These are phyloP conservation scores for Eristalis pertinax DNA, from an alignment of 2,888 invertebrate genomes.

Conservation along the genomic window DNA sequence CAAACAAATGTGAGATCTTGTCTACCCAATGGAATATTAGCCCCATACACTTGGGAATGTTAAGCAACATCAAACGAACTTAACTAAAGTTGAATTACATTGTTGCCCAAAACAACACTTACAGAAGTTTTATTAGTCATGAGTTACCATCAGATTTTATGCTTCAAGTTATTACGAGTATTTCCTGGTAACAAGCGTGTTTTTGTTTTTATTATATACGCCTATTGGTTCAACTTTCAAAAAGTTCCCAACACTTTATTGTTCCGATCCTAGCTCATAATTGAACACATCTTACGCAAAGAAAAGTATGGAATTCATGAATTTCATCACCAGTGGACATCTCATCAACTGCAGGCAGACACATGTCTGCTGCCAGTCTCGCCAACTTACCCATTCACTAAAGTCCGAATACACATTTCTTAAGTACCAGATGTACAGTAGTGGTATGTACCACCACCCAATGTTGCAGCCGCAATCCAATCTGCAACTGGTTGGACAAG, in stretches of 20 bases:
- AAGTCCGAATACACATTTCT: neutral
- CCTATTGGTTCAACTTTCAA: neutral
- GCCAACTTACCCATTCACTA: constrained; percentile 24
- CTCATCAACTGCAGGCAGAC: constrained; percentile 16
- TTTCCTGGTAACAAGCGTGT: neutral
- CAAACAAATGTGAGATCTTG: too few relatives aligned
- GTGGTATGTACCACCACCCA: constrained; percentile 1
- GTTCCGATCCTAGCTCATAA: neutral
- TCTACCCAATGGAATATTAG: too few relatives aligned
- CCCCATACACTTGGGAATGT: too few relatives aligned
- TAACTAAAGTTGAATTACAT: neutral
- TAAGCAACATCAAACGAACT: too few relatives aligned
- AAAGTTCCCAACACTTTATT: neutral
- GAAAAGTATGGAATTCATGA: constrained; percentile 15
- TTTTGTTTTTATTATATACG: neutral
- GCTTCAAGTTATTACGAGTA: neutral
- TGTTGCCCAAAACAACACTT: neutral
- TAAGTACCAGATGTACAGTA: constrained; percentile 26
- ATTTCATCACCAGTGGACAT: constrained; percentile 47
- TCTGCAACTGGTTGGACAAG: constrained; percentile 48
- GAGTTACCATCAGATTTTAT: too few relatives aligned
- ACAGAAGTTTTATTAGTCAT: neutral
- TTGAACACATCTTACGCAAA: constrained; percentile 22
- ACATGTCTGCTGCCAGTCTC: constrained; percentile 46
- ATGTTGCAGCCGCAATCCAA: constrained; percentile 40